Evolutionary conservation across 2,797 vertebrate species (phyloP).

Genomic region (Rhinophrynus dorsalis): DNA sequence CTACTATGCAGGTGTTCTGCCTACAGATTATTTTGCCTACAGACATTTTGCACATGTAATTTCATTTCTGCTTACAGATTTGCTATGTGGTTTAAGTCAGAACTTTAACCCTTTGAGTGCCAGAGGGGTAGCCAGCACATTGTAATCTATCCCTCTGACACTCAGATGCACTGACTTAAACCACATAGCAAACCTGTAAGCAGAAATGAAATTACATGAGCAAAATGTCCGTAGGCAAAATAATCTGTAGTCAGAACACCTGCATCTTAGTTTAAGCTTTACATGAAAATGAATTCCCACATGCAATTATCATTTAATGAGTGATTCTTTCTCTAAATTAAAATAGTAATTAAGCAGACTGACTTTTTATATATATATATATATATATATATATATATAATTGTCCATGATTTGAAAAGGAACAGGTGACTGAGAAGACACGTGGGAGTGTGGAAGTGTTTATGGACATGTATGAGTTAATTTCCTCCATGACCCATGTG

Average conservation of each 20-base stretch:
- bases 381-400: not conserved
- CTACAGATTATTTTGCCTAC: slow-evolving; percentile 1
- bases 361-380: too few species aligned
- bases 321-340: slow-evolving; percentile 30
- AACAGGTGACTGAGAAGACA: too few species aligned
- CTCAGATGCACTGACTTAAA: too few species aligned
- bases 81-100: slow-evolving; percentile 9
- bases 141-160: too few species aligned
- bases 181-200: too few species aligned
- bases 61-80: slow-evolving; percentile 29
- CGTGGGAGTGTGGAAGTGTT: not conserved
- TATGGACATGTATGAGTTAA: not conserved
- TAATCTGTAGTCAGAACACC: slow-evolving; percentile 19
- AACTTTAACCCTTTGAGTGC: too few species aligned
- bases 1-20: slow-evolving; percentile 41
- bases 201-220: slow-evolving; percentile 27
- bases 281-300: slow-evolving; percentile 27
- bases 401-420: too few species aligned
- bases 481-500: not conserved
- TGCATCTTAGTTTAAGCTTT: slow-evolving; percentile 34
- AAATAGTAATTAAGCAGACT: slow-evolving; percentile 26
- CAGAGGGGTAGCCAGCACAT: too few species aligned
- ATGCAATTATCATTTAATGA: slow-evolving; percentile 40
- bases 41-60: slow-evolving; percentile 23
- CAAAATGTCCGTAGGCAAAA: not conserved